Percentiles rank a stretch among this genome's conserved stretches.
Conservation (phyloP, 1,140 invertebrate species). For the Harpegnathos saltator region DNA sequence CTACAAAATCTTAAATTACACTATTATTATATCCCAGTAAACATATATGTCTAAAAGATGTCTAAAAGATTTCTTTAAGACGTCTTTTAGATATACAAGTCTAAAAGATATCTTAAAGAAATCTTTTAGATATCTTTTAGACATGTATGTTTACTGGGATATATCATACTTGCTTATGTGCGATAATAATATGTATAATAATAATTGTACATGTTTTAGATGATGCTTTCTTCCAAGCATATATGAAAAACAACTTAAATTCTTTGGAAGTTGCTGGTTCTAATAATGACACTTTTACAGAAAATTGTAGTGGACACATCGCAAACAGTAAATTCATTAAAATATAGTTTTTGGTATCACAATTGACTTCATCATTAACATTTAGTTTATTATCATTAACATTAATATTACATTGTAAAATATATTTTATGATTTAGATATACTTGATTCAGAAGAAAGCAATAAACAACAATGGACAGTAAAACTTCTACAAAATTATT, state of each 20-base stretch:
- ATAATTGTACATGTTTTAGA: slow-evolving; percentile 3
- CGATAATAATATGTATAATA: slow-evolving; percentile 20
- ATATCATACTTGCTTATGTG: neutral
- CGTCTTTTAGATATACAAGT: no score
- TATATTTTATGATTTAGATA: slow-evolving; percentile 5
- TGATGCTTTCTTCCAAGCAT: neutral
- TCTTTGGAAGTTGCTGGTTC: neutral
- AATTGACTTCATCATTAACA: no score
- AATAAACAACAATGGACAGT: slow-evolving; percentile 1
- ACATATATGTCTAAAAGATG: no score
- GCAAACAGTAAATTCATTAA: no score
- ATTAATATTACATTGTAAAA: neutral
- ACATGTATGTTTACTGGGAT: no score
- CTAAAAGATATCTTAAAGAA: no score
- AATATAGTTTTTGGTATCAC: neutral
- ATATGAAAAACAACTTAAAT: neutral
- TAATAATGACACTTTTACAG: neutral
- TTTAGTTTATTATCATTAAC: no score
- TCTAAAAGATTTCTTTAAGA: no score
- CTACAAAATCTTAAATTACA: neutral
- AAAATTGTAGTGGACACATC: slow-evolving; percentile 13
- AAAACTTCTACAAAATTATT: slow-evolving; percentile 7
- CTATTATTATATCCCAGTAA: no score
- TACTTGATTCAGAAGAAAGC: neutral
- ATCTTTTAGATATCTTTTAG: no score